Evolutionary conservation across 92 coral and sea anemone genomes (phyloP), one percentile per base, ranked within the genome.

Genomic region (Plumapathes pennacea): DNA sequence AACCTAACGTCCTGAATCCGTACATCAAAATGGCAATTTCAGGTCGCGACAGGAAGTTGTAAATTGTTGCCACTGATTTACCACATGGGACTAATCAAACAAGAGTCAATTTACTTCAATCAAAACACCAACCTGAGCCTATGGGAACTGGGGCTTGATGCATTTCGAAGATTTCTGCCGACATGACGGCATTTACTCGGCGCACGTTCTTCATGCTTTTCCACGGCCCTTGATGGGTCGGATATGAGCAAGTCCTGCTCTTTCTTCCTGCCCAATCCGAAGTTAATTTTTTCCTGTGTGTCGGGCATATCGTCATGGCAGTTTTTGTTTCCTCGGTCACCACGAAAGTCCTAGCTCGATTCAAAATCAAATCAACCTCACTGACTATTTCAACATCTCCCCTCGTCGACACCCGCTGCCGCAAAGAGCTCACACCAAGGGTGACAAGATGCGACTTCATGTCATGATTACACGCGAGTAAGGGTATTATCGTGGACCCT

Each of bases 251-350:
- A 6, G 60, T 32, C 2, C 2, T 44, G 25, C 68, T 38, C 37
- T 60, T 60, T 25, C 69, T 28, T 18, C 69, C 69, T 10, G 69
- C 22, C 69, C 69, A 61, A 26, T 61, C 69, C 4, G 40, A 12
- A 1, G 69, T 44, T 17, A 61, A 23, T 19, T 60, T 29, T 30
- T 52, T 52, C 19, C 58, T 52, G 21, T 52, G 58, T 12, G 10
- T 52, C 0, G 58, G 58, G n/a, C 56, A 49, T 22, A 49, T 20
- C 4, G 56, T 49, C 56, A 49, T 49, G 18, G 32, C 8, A 4
- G 13, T 5, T 4, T 22, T 22, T 2, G 18, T 36, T 3, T 21
- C 12, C 4, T 4, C 33, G 3, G 13, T 36, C 8, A 49, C 25
- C 5, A n/a, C n/a, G n/a, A n/a, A n/a, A n/a, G n/a, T n/a, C n/a